Evolutionary conservation across 2,113 vertebrate species (phyloP).

Genomic region (Centropristis striata): DNA sequence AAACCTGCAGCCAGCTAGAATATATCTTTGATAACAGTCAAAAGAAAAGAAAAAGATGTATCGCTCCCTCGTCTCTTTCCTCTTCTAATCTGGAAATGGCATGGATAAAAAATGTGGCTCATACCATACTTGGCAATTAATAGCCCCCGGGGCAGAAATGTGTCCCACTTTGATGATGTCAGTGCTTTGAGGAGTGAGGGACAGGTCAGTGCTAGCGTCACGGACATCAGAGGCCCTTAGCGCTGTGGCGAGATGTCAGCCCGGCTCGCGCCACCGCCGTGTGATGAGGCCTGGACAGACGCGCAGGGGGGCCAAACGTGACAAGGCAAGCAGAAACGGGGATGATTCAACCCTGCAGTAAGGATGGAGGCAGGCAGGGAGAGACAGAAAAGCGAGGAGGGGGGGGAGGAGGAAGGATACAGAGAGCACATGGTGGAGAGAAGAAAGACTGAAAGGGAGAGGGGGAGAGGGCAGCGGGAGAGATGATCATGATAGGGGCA

Average conservation of each 20-base stretch:
- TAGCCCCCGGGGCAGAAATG: conserved; percentile 39
- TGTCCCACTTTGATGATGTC: conserved; percentile 77
- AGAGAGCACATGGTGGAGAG: conserved; percentile 44
- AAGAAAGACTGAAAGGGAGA: conserved; percentile 35
- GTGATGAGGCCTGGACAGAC: conserved; percentile 72
- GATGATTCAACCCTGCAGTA: conserved; percentile 73
- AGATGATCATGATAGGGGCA: conserved; percentile 63
- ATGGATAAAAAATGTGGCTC: conserved; percentile 32
- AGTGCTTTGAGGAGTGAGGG: conserved; percentile 62
- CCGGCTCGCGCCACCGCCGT: conserved; percentile 43
- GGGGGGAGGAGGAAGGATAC: not conserved
- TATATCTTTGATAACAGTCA: conserved; percentile 41
- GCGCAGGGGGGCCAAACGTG: conserved; percentile 54
- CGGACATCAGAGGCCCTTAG: conserved; percentile 69
- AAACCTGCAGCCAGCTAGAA: conserved; percentile 52
- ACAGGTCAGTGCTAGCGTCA: conserved; percentile 66
- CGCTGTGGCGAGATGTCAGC: conserved; percentile 69
- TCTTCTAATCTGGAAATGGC: conserved; percentile 49
- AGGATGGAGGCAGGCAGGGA: conserved; percentile 59
- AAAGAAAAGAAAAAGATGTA: conserved; percentile 13
- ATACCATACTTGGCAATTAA: conserved; percentile 36
- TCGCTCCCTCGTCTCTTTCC: conserved; percentile 11
- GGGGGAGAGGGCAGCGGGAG: conserved; percentile 44
- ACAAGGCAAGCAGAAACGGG: conserved; percentile 72
- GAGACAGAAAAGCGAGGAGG: conserved; percentile 21